Base-by-base conservation (phyloP, 2,797 vertebrate species). In the Spinibarbus caldwelli region DNA sequence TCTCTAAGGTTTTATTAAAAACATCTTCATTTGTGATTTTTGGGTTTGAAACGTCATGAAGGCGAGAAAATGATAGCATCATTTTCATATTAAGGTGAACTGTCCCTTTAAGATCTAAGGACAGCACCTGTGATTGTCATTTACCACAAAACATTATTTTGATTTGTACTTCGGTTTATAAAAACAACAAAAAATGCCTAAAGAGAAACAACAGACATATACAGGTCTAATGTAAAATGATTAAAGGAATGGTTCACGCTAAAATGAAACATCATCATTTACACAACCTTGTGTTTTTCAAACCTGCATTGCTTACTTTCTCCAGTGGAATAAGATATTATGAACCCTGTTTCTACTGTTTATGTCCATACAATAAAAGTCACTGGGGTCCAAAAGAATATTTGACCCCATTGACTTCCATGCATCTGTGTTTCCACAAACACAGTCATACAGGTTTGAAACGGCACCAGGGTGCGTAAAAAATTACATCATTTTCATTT, bases 101-200 rank as follows among this genome's bases (percentile, higher is more conserved):
- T 57, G 52, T 54, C 73, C 47, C 73, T 76, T 76, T 76, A 54
- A 76, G 11, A 52, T n/a, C 6, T n/a, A 57, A 38, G 52, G 52
- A 41, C 45, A 52, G 64, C 43, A 68, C 34, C 17, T 52, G 6
- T 54, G 59, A 62, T 49, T 21, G 21, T 64, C 31, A 31, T 3
- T 75, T 34, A 49, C 29, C 31, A 47, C 14, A 75, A 47, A 62
- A 45, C 23, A 82, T 34, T 0, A 73, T 62, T 62, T 36, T 34
- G 38, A 45, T 26, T 70, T 19, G 14, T 54, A 54, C 14, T 49
- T 71, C 10, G 21, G 80, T 57, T 57, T 57, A 54, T 82, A 72
- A 62, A 73, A 62, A 43, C 52, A 45, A 47, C 23, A 38, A 19
- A 9, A 57, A 47, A 15, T 47, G 21, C 7, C 12, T 19, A 12